Evolutionary conservation across 1,140 invertebrate species (phyloP).

Genomic region (Anastatus disparis): DNA sequence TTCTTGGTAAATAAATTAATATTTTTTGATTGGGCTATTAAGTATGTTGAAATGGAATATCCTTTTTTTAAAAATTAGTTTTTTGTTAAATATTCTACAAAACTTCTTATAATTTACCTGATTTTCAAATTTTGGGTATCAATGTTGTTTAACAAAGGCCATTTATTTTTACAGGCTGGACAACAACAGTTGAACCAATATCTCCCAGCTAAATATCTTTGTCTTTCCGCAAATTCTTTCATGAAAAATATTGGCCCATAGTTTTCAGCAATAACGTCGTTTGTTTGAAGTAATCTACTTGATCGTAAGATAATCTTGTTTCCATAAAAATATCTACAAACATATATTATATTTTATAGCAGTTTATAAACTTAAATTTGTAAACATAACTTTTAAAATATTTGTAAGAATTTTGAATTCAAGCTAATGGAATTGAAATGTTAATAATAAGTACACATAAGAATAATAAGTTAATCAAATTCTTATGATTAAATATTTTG

Average conservation of each 20-base stretch:
- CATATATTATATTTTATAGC: no score
- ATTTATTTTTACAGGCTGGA: slow-evolving; percentile 78
- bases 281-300: slow-evolving; percentile 71
- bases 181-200: slow-evolving; percentile 87
- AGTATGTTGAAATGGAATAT: no score
- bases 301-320: slow-evolving; percentile 78
- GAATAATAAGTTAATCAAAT: no score
- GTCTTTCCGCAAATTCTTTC: slow-evolving; percentile 71
- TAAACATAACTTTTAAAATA: no score
- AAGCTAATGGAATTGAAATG: no score
- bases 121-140: background rate
- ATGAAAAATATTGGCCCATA: slow-evolving; percentile 86
- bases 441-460: no score
- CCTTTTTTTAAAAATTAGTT: background rate
- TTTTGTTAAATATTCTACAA: background rate
- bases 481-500: no score
- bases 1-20: background rate
- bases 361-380: no score
- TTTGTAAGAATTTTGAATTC: no score
- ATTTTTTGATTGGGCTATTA: background rate
- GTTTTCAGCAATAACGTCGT: slow-evolving; percentile 82
- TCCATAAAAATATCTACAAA: slow-evolving; percentile 78
- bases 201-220: slow-evolving; percentile 73
- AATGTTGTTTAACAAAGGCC: slow-evolving; percentile 77
- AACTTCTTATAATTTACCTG: background rate